Evolutionary conservation across 2,888 invertebrate genomes (phyloP).

Genomic region (Archips crataeganus): DNA sequence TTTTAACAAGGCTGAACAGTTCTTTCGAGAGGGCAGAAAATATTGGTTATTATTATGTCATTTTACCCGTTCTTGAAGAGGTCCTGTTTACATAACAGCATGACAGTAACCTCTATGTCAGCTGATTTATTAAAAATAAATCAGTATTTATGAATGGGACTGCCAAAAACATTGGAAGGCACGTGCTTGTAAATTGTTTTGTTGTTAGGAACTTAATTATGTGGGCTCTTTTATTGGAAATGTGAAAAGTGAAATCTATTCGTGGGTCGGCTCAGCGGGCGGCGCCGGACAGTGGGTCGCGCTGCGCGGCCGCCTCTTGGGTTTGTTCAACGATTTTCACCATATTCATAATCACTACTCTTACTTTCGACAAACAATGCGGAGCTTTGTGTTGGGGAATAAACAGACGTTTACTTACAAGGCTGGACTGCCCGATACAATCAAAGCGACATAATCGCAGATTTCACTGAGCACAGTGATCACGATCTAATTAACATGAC

Average conservation of each 20-base stretch:
- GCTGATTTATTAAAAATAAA: constrained; percentile 54
- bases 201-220: constrained; percentile 47
- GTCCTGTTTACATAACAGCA: constrained; percentile 68
- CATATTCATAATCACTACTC: constrained; percentile 71
- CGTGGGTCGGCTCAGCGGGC: constrained; percentile 48
- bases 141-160: constrained; percentile 48
- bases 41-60: constrained; percentile 44
- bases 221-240: constrained; percentile 61
- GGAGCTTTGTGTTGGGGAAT: constrained; percentile 46
- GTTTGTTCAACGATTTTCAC: constrained; percentile 78
- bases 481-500: constrained; percentile 11
- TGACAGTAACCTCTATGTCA: constrained; percentile 66
- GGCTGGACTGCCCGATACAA: constrained; percentile 2
- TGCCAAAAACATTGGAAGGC: not conserved
- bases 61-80: constrained; percentile 50
- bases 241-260: constrained; percentile 81
- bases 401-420: constrained; percentile 12
- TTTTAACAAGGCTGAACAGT: constrained; percentile 9
- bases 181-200: not conserved
- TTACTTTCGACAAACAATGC: constrained; percentile 76
- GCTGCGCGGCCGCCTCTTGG: constrained; percentile 71
- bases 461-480: constrained; percentile 5
- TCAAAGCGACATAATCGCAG: not conserved
- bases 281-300: constrained; percentile 74
- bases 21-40: not conserved